Conservation (phyloP, 1,140 invertebrate species). For the Homarus americanus region DNA sequence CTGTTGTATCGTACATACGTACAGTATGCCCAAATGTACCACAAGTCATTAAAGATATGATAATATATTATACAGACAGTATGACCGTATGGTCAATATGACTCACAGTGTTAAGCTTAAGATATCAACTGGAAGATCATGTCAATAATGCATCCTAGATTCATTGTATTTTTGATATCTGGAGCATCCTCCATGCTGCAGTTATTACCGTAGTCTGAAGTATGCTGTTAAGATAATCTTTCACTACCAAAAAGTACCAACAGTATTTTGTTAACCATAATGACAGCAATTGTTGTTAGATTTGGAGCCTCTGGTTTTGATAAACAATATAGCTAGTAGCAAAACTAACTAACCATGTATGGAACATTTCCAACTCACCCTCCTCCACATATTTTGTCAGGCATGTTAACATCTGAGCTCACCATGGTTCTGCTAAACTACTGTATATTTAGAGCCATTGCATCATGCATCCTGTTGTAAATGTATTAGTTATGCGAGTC, state of each 20-base stretch:
- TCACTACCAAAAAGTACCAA: not conserved
- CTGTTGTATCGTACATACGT: not conserved
- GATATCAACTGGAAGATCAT: not conserved
- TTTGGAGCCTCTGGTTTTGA: slow-evolving; percentile 20
- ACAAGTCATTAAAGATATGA: slow-evolving; percentile 7
- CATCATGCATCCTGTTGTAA: not conserved
- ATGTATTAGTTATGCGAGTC: too few species aligned
- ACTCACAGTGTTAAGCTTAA: not conserved
- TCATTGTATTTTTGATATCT: not conserved
- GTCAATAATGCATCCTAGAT: not conserved
- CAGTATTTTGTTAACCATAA: slow-evolving; percentile 16
- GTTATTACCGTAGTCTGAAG: not conserved
- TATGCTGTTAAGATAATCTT: not conserved
- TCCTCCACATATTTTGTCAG: slow-evolving; percentile 48
- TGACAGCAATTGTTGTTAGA: slow-evolving; percentile 37
- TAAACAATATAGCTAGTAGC: slow-evolving; percentile 20
- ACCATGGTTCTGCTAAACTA: slow-evolving; percentile 34
- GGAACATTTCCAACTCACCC: slow-evolving; percentile 63
- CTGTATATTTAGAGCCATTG: not conserved
- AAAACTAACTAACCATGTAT: slow-evolving; percentile 45
- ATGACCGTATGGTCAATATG: slow-evolving; percentile 55
- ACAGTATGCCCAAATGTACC: not conserved
- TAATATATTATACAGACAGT: slow-evolving; percentile 18
- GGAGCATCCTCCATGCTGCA: not conserved
- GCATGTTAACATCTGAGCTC: slow-evolving; percentile 33